These are phyloP conservation scores for Phenacoccus solenopsis DNA, from an alignment of 1,140 invertebrate genomes.

Conservation along the genomic window DNA sequence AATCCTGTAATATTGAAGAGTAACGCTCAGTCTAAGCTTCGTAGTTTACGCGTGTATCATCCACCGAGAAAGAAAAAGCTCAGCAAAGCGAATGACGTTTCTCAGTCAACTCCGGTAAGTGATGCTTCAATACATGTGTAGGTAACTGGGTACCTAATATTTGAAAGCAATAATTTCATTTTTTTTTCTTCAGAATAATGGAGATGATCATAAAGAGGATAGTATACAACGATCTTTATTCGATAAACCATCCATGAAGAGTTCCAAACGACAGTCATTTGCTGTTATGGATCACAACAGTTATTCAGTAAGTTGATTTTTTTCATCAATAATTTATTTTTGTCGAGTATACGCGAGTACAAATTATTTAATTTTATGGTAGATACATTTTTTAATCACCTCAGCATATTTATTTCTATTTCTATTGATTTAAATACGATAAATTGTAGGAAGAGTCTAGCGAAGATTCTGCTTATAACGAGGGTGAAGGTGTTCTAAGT, in stretches of 20 bases:
- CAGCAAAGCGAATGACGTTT: background rate
- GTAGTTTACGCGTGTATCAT: constrained; percentile 22
- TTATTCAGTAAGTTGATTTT: background rate
- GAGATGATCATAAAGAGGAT: background rate
- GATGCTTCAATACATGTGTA: too few relatives aligned
- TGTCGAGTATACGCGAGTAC: too few relatives aligned
- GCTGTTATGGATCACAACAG: background rate
- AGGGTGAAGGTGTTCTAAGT: constrained; percentile 26
- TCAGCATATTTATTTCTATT: too few relatives aligned
- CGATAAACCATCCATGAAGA: background rate
- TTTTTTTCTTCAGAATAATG: background rate
- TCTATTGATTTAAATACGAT: too few relatives aligned
- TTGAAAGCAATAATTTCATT: too few relatives aligned
- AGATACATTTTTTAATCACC: too few relatives aligned
- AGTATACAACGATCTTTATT: background rate
- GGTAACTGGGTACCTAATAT: too few relatives aligned
- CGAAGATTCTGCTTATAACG: constrained; percentile 29
- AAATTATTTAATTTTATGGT: too few relatives aligned
- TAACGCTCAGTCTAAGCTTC: constrained; percentile 20
- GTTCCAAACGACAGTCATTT: background rate
- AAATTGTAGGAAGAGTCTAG: constrained; percentile 27
- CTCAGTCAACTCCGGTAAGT: background rate
- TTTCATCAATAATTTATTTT: too few relatives aligned
- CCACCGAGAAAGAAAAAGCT: constrained; percentile 22
- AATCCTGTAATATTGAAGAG: constrained; percentile 22